Conservation (phyloP, 2,113 vertebrate genomes). For the Chlamydotis undulata region DNA sequence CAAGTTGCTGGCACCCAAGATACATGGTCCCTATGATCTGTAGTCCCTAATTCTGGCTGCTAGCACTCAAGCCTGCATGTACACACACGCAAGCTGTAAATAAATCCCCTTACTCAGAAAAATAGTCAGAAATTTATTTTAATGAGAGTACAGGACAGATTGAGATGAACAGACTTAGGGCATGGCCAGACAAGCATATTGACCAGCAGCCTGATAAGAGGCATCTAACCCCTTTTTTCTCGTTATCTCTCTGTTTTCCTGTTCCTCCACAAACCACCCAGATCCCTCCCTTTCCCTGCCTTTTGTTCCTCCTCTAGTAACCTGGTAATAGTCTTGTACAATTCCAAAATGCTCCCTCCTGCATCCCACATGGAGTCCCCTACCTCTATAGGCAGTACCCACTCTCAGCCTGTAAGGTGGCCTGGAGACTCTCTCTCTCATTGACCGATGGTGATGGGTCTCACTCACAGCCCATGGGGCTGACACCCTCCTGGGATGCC, state of each 20-base stretch:
- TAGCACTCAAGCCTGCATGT: background rate
- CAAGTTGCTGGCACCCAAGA: background rate
- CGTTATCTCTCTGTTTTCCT: background rate
- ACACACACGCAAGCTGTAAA: background rate
- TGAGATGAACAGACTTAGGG: background rate
- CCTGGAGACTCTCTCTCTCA: background rate
- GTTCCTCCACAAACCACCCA: background rate
- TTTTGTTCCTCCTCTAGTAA: background rate
- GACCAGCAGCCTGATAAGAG: background rate
- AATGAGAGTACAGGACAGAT: background rate
- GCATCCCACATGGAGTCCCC: accelerated
- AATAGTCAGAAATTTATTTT: background rate
- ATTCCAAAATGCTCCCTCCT: accelerated
- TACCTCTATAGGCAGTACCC: background rate
- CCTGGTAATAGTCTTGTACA: background rate
- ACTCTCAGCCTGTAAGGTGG: background rate
- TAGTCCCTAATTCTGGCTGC: background rate
- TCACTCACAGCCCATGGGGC: background rate
- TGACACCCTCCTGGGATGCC: background rate
- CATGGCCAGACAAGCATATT: background rate
- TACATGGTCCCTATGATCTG: accelerated
- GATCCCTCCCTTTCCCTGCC: background rate
- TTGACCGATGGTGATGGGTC: too few relatives aligned
- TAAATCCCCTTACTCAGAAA: background rate
- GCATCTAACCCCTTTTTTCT: background rate